Evolutionary conservation across 1,140 invertebrate genomes (phyloP), one percentile per base, ranked within the genome.

Genomic region (Orchestia grillus): DNA sequence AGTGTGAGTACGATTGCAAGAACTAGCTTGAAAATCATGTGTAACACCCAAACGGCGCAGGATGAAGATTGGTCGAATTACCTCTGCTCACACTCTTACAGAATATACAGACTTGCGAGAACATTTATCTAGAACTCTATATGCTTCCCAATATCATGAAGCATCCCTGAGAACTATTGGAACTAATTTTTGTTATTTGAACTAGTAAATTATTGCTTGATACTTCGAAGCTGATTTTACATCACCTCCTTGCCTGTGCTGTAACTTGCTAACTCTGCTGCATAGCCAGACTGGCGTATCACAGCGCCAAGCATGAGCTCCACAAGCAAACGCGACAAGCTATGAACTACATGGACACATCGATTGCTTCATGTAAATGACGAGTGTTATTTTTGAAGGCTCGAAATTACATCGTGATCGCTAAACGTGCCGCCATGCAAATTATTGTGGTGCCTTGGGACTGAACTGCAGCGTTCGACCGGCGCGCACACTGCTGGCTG

Each of bases 311-410:
- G 28, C 28, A 77, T 77, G 15, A 23, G 62, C 62, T 77, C 36
- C 62, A 77, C 62, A 36, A 77, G 62, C 62, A 77, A 19, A 36
- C 28, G 62, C 11, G 62, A 77, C 62, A 3, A 15, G 11, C 62
- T 42, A 45, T 94, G 92, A 94, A n/a, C 92, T 94, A 94, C 92
- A 47, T 94, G 43, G 41, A 44, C 92, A 11, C 36, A 47, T 94
- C 92, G 92, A 94, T 94, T 94, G 92, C 92, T 45, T 42, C 92
- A 94, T 94, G 92, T 44, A 94, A 94, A 94, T 94, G 43, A 94
- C 92, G 92, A 47, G 92, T 94, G 92, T 94, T 94, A 94, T 94
- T 94, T 94, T 94, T 94, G 92, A 45, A 44, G 92, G 36, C 40
- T 90, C 43, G 41, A 94, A 94, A 94, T 94, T 94, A 94, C 92